Conservation (phyloP, 2,797 vertebrate species). For the Phrynocephalus vlangalii region DNA sequence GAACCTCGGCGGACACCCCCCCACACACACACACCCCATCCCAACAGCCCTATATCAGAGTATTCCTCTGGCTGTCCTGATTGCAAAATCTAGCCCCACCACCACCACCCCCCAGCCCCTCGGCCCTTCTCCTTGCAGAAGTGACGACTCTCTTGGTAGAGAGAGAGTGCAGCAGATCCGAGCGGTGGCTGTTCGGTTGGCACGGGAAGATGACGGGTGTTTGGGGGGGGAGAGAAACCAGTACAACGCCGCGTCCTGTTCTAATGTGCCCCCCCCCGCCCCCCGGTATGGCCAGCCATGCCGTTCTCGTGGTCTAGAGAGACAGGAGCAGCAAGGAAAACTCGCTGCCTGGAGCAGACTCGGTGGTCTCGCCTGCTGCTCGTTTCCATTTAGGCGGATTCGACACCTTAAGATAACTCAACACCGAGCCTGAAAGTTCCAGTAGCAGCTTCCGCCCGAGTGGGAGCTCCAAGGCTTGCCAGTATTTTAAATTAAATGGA, state of each 20-base stretch:
- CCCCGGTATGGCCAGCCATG: too few species aligned
- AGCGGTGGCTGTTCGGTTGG: too few species aligned
- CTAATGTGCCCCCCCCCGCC: too few species aligned
- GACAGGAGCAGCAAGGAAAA: too few species aligned
- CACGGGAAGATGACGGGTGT: neutral
- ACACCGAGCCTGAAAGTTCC: neutral
- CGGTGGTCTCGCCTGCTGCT: neutral
- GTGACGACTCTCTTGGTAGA: too few species aligned
- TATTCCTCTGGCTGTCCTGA: too few species aligned
- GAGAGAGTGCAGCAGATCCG: too few species aligned
- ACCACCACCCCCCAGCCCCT: neutral
- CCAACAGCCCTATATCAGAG: neutral
- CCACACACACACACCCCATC: neutral
- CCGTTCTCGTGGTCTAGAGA: neutral
- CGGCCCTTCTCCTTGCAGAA: too few species aligned
- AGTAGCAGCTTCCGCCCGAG: neutral
- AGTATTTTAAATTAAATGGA: neutral
- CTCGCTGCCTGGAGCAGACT: too few species aligned
- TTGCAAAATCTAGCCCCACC: too few species aligned
- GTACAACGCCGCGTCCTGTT: neutral
- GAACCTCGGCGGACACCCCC: too few species aligned
- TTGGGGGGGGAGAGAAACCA: neutral
- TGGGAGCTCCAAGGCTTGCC: neutral
- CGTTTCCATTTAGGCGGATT: neutral
- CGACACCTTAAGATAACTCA: neutral